Percentiles rank a stretch among this genome's conserved stretches.
Conservation (phyloP, 2,113 vertebrate genomes). For the Microtus oregoni region DNA sequence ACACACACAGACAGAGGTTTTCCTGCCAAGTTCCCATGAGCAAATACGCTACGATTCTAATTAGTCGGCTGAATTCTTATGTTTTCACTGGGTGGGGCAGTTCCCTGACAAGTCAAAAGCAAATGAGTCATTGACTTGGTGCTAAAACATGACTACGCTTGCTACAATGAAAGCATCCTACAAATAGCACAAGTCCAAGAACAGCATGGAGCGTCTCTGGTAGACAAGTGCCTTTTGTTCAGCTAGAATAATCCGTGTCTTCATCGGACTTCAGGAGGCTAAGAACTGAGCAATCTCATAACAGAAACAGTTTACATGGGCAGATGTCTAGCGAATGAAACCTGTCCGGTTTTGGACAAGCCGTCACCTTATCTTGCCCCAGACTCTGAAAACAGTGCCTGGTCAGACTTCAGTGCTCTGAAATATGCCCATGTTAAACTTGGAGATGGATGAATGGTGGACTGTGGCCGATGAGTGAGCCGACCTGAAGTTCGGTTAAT, state of each 20-base stretch:
- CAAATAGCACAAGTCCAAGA: slow-evolving; percentile 35
- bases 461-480: neutral
- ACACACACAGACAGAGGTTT: neutral
- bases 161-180: slow-evolving; percentile 63
- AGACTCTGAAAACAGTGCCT: slow-evolving; percentile 54
- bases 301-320: slow-evolving; percentile 9
- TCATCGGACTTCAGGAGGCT: slow-evolving; percentile 74
- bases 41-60: neutral
- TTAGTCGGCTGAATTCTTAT: slow-evolving; percentile 68
- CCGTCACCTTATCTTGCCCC: neutral
- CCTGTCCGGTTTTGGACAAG: neutral
- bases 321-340: slow-evolving; percentile 18
- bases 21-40: slow-evolving; percentile 14
- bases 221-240: slow-evolving; percentile 73
- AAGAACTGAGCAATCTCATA: slow-evolving; percentile 33
- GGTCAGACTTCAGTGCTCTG: neutral
- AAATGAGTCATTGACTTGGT: slow-evolving; percentile 80
- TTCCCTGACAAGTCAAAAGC: slow-evolving; percentile 68
- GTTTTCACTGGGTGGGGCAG: slow-evolving; percentile 70
- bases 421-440: neutral
- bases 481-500: slow-evolving; percentile 39
- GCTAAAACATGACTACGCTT: slow-evolving; percentile 79
- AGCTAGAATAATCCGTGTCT: slow-evolving; percentile 55
- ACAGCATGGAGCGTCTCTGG: slow-evolving; percentile 5
- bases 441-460: fast-evolving